A percentile compares a stretch with the other conserved stretches of the same genome.
Conservation (phyloP, 2,888 invertebrate genomes). For the Ashinkailepas kermadecensis region DNA sequence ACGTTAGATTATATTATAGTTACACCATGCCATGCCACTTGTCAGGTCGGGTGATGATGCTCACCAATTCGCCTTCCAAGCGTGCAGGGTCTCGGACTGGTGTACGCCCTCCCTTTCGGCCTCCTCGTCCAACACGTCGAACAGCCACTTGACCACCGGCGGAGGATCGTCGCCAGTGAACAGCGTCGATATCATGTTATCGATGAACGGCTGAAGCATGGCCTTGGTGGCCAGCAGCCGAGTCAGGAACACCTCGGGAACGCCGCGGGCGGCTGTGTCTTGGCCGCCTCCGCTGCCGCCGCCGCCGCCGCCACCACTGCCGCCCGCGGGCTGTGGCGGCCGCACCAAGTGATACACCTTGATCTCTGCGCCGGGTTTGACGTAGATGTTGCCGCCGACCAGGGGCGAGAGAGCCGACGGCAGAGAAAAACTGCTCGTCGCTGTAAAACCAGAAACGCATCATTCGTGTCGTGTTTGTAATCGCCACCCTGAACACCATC, state of each 20-base stretch:
- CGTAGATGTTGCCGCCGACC: constrained; percentile 21
- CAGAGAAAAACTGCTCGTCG: not conserved
- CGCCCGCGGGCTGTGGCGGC: constrained; percentile 15
- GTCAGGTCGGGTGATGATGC: not conserved
- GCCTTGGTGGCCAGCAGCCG: constrained; percentile 78
- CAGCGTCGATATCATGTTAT: constrained; percentile 45
- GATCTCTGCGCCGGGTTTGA: constrained; percentile 23
- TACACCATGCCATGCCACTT: no score
- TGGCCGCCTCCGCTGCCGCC: constrained; percentile 28
- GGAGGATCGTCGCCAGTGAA: constrained; percentile 47
- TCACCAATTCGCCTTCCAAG: constrained; percentile 38
- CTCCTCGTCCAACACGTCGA: constrained; percentile 87
- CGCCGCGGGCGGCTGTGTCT: constrained; percentile 45
- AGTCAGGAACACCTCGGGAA: constrained; percentile 88
- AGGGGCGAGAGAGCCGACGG: constrained; percentile 21
- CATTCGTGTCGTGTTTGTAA: no score
- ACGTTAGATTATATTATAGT: no score
- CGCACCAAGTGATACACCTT: constrained; percentile 32
- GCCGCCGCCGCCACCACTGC: not conserved
- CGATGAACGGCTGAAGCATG: constrained; percentile 46
- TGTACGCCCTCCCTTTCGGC: constrained; percentile 50
- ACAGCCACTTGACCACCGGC: constrained; percentile 89
- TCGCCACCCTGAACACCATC: no score
- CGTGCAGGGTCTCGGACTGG: constrained; percentile 38
- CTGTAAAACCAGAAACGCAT: not conserved